phyloP scores from a whole-genome alignment of 53 echinoderm and acorn worm species.

The Echinarachnius parma region DNA sequence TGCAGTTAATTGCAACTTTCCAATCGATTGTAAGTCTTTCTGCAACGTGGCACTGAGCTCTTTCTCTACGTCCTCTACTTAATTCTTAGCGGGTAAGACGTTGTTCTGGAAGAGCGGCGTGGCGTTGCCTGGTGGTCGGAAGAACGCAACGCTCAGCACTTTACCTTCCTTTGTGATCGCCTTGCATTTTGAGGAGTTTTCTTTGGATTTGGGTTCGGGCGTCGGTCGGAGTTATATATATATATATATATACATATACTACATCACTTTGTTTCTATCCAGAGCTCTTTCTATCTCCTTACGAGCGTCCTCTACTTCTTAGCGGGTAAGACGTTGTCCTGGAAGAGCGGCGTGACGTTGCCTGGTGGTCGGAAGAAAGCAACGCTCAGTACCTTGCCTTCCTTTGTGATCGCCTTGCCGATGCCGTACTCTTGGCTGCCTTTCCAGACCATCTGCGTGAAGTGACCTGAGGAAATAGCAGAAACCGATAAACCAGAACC shows the following conservation, averaged over 20 bases:
- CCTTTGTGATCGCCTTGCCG: slow-evolving; percentile 90
- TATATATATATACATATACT: no score
- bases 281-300: no score
- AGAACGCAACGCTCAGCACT: slow-evolving; percentile 88
- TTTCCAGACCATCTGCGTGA: slow-evolving; percentile 92
- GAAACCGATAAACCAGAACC: no score
- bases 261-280: no score
- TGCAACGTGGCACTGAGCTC: no score
- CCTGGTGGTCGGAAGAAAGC: slow-evolving; percentile 93
- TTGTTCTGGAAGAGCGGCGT: slow-evolving; percentile 77
- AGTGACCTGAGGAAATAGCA: slow-evolving; percentile 92
- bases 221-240: no score
- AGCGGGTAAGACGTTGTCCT: slow-evolving; percentile 65
- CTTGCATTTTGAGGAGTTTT: no score
- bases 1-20: no score
- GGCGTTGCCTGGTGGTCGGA: slow-evolving; percentile 92
- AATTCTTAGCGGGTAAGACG: slow-evolving; percentile 60
- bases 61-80: no score
- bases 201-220: no score
- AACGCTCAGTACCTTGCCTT: slow-evolving; percentile 88
- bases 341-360: slow-evolving; percentile 85
- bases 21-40: no score
- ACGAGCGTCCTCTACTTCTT: no score
- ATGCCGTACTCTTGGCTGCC: slow-evolving; percentile 80
- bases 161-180: slow-evolving; percentile 92